Evolutionary conservation across 2,113 vertebrate genomes (phyloP), one percentile per base, ranked within the genome.

Genomic region (Protobothrops flavoviridis): DNA sequence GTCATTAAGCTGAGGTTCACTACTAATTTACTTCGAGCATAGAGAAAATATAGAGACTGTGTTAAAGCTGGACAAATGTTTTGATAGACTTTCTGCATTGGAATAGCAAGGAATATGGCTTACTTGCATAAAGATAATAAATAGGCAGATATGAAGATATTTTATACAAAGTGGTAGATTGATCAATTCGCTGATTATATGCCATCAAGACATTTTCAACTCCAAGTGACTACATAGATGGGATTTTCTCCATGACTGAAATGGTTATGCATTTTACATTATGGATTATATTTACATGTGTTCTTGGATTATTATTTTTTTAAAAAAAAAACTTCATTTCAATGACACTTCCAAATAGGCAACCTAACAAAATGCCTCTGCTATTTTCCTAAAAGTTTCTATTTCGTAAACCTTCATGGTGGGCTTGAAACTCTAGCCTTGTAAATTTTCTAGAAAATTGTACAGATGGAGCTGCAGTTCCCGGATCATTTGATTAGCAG

Each of bases 361-460:
- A 91, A 90, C 85, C 92, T 90, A 91, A 24, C 13, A 2, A 56
- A 94, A 93, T 93, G 64, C 89, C 94, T 85, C 94, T 93, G 92
- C 20, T 90, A 6, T 90, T 91, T 52, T 55, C 61, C 48, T 33
- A 43, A 69, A 53, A 45, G 39, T 53, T 69, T 88, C 6, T 9
- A 90, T 23, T 61, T 95, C 94, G 93, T 93, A 93, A 93, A 88
- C 24, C 86, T 87, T 94, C 93, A 93, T 93, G 95, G 57, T 1
- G 85, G 50, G 50, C 52, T 20, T 0, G 4, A 56, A 87, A 87
- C 94, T 94, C 88, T 92, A 94, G 96, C 87, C 94, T 50, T 97
- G 94, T 94, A 95, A 93, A 92, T 94, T 88, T 50, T 48, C 48
- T 85, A 91, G 64, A 88, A 96, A 94, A 91, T 95, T 95, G 94